Conservation (phyloP, 1,140 invertebrate genomes). For the Pentalonia nigronervosa region DNA sequence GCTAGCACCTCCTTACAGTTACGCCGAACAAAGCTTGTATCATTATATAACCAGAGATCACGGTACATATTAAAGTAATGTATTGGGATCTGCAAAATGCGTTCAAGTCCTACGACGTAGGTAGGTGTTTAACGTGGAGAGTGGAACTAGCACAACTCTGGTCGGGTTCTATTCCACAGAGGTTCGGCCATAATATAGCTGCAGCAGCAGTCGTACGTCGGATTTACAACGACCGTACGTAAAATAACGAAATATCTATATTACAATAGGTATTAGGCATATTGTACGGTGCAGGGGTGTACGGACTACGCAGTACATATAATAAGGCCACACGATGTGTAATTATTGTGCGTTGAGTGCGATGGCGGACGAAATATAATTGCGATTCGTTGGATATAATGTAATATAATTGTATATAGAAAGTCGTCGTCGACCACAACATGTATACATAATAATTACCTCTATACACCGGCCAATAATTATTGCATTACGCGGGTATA, state of each 20-base stretch:
- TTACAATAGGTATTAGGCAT: neutral
- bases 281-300: neutral
- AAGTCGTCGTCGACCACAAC: neutral
- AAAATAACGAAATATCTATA: neutral
- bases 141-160: neutral
- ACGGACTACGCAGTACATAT: neutral
- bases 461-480: neutral
- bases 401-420: neutral
- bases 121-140: too few relatives aligned
- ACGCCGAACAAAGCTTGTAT: too few relatives aligned
- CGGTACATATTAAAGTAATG: too few relatives aligned
- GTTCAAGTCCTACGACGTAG: neutral
- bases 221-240: neutral
- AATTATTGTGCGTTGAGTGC: neutral
- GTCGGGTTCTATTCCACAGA: too few relatives aligned
- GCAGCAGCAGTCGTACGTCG: neutral
- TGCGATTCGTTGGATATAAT: neutral
- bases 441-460: neutral
- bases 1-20: too few relatives aligned
- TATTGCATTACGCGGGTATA: neutral
- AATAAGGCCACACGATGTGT: neutral
- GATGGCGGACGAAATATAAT: neutral
- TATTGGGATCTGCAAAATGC: neutral
- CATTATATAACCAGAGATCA: too few relatives aligned
- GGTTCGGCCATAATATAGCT: neutral